Conservation (phyloP, 2,113 vertebrate species). For the Plectropomus leopardus region DNA sequence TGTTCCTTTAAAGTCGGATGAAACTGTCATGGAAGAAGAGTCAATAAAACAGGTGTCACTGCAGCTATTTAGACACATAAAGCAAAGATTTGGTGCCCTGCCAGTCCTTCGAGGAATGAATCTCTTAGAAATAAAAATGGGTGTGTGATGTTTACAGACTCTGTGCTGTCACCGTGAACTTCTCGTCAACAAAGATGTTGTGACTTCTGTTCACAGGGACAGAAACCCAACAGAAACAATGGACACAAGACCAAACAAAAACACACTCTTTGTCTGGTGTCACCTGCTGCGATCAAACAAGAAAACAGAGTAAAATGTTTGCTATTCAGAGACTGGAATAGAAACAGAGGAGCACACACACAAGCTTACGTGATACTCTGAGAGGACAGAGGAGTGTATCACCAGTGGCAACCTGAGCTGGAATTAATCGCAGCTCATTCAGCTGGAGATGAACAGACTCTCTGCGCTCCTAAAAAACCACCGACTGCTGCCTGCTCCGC, state of each 20-base stretch:
- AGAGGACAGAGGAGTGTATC: constrained; percentile 29
- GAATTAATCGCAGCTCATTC: constrained; percentile 1
- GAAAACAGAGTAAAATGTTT: constrained; percentile 40
- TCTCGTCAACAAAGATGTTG: constrained; percentile 59
- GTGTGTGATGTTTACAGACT: constrained; percentile 47
- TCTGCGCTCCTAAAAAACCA: background rate
- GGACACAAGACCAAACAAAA: constrained; percentile 59
- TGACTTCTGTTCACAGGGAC: constrained; percentile 18
- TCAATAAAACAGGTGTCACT: constrained; percentile 53
- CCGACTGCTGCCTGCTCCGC: constrained; percentile 25
- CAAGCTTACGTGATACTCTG: constrained; percentile 38
- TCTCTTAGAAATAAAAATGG: constrained; percentile 8
- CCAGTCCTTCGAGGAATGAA: background rate
- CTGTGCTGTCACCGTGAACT: constrained; percentile 17
- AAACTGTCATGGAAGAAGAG: background rate
- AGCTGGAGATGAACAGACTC: constrained; percentile 25
- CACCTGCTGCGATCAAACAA: constrained; percentile 75
- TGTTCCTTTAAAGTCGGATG: background rate
- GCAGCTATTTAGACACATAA: background rate
- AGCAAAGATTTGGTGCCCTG: background rate
- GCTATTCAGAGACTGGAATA: constrained; percentile 47
- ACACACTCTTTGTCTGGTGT: constrained; percentile 33
- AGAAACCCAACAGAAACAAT: constrained; percentile 64
- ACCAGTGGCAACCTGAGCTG: constrained; percentile 45
- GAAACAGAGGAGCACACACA: constrained; percentile 24